phyloP scores from a whole-genome alignment of 1,140 invertebrate genomes.

The Eubasilissa regina region DNA sequence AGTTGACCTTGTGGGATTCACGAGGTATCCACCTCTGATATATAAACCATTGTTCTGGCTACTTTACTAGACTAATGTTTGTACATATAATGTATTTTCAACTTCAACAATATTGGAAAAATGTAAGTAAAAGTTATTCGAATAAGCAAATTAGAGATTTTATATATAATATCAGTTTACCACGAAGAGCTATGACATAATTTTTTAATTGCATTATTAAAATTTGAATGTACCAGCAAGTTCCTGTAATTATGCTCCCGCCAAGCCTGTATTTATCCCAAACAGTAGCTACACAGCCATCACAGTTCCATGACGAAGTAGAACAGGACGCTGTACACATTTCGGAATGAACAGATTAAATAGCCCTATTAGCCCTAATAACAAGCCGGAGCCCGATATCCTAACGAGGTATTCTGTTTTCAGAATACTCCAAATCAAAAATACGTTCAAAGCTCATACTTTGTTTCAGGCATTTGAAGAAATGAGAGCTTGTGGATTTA shows the following conservation, averaged over 20 bases:
- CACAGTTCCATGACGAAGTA: background rate
- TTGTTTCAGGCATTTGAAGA: background rate
- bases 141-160: too few species aligned
- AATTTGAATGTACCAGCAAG: background rate
- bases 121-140: too few species aligned
- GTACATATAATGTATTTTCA: too few species aligned
- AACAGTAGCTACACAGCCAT: background rate
- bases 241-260: background rate
- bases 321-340: constrained; percentile 16
- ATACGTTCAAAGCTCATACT: constrained; percentile 2
- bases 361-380: constrained; percentile 35
- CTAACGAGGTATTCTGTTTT: constrained; percentile 37
- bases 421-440: constrained; percentile 29
- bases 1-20: too few species aligned
- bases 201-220: too few species aligned
- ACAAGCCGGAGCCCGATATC: constrained; percentile 24
- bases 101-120: too few species aligned
- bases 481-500: too few species aligned
- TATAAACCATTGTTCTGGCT: too few species aligned
- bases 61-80: too few species aligned
- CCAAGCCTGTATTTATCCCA: constrained; percentile 23
- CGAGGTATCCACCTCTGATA: too few species aligned
- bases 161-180: too few species aligned
- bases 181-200: too few species aligned
- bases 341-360: constrained; percentile 34